Base-by-base conservation (phyloP, 1,140 invertebrate species). In the Samia ricini region DNA sequence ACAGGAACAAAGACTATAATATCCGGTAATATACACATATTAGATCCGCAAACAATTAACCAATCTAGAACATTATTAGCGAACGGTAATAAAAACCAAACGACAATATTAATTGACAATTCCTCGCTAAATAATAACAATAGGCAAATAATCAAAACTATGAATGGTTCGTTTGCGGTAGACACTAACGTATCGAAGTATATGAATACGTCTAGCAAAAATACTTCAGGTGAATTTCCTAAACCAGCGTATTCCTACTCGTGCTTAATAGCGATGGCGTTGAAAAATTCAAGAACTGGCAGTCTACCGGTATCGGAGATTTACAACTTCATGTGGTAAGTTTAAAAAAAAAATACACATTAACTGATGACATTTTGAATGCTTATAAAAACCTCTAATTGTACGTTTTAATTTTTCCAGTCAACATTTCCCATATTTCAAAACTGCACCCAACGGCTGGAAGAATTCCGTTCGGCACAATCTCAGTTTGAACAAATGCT, bases 181-280 rank as follows among this genome's bases (percentile, higher is more conserved):
- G 69, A 91, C 66, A 85, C 77, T 75, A 71, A 72, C 81, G 69
- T 91, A 86, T 58, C 91, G 78, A 85, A 92, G 78, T 91, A 85
- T 83, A 68, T 91, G 59, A 85, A 85, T 69, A 72, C 71, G 60
- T 81, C 68, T 77, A 92, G 36, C 83, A 92, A 76, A 90, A 92
- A 69, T 83, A 76, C 93, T 65, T 93, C 94, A 59, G 95, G 94
- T 71, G 92, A 94, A 1, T 99, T 97, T 81, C 98, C 98, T 0
- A 99, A 99, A 91, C 98, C 98, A 0, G 96, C 97, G 0, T 99
- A 99, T 89, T 99, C 98, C 1, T 99, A 99, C 80, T 98, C 97
- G 29, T 99, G 98, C 91, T 92, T 99, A 61, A 99, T 99, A 78
- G 98, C 98, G 1, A 96, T 99, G 95, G 97, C 98, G 2, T 91